Conservation (phyloP, 2,888 invertebrate genomes). For the Oscheius onirici region DNA sequence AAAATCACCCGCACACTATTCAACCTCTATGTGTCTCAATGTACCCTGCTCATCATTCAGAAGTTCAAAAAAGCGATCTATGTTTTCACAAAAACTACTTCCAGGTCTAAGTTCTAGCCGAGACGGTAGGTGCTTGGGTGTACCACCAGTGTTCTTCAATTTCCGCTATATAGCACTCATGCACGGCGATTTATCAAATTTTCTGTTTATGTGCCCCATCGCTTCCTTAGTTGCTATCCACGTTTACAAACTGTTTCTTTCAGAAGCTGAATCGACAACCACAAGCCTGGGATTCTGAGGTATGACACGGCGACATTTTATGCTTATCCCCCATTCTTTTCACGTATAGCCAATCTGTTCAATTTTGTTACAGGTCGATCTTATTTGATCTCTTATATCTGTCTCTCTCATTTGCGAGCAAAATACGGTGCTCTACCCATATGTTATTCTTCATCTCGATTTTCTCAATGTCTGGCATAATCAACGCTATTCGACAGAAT, state of each 20-base stretch:
- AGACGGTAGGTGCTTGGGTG: conserved; percentile 28
- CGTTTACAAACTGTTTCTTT: not conserved
- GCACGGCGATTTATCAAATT: conserved; percentile 26
- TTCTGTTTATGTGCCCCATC: conserved; percentile 8
- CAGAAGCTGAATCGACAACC: conserved; percentile 35
- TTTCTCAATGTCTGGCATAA: conserved; percentile 26
- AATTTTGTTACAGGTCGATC: conserved; percentile 28
- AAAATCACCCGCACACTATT: not conserved
- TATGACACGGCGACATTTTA: conserved; percentile 2
- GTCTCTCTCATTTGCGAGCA: not conserved
- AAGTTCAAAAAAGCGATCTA: not conserved
- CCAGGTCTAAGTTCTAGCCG: conserved; percentile 23
- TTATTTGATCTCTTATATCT: conserved; percentile 4
- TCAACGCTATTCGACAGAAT: conserved; percentile 4
- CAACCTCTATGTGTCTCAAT: not conserved
- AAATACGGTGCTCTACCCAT: conserved; percentile 13
- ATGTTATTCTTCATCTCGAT: conserved; percentile 8
- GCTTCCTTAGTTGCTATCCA: conserved; percentile 1
- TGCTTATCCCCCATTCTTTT: not conserved
- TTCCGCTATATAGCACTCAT: conserved; percentile 13
- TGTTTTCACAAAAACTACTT: conserved; percentile 8
- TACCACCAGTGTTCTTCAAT: conserved; percentile 12
- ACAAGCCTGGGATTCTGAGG: conserved; percentile 30
- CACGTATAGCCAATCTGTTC: conserved; percentile 8
- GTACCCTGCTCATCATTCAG: too few species aligned